Conservation (phyloP, 2,888 invertebrate genomes). For the Pegoplata infirma region DNA sequence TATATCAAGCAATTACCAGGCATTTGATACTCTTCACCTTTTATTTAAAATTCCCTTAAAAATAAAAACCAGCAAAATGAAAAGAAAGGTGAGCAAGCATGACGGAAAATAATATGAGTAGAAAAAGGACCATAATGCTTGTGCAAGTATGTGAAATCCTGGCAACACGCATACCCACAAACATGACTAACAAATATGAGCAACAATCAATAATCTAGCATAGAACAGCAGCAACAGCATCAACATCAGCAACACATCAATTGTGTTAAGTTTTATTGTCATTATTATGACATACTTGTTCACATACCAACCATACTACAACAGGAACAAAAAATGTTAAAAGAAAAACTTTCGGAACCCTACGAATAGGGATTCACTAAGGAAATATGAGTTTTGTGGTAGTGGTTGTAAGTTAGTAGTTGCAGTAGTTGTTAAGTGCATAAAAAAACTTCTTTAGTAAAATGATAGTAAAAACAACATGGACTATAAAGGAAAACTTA, state of each 20-base stretch:
- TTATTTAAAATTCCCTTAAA: constrained; percentile 2
- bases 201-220: too few relatives aligned
- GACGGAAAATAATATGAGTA: not conserved
- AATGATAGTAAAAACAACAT: not conserved
- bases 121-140: not conserved
- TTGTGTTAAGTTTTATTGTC: constrained; percentile 4
- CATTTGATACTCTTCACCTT: constrained; percentile 44
- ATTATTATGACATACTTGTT: constrained; percentile 7
- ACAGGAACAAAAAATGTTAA: too few relatives aligned
- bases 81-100: constrained; percentile 6
- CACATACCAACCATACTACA: not conserved
- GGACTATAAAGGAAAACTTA: not conserved
- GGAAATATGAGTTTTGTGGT: not conserved
- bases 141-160: not conserved
- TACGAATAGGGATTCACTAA: too few relatives aligned
- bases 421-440: not conserved
- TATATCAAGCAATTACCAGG: constrained; percentile 38
- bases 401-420: not conserved
- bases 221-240: too few relatives aligned
- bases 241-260: not conserved
- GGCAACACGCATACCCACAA: not conserved
- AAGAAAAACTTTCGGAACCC: not conserved
- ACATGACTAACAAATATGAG: not conserved
- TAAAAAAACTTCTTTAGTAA: not conserved
- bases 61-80: not conserved